Conservation (phyloP, 2,113 vertebrate genomes). For the Brachyhypopomus gauderio region DNA sequence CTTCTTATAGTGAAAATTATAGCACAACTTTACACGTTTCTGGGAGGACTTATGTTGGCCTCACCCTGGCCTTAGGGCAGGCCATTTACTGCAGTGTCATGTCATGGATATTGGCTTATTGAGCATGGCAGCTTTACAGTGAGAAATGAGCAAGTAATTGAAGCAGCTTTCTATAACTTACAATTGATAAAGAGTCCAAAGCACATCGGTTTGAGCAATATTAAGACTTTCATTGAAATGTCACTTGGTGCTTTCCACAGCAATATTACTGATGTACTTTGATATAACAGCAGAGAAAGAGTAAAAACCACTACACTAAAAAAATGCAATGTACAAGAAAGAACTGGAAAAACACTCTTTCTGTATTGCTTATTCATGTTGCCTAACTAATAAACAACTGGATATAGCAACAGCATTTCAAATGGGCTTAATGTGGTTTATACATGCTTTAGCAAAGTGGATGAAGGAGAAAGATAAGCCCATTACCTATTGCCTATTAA, state of each 20-base stretch:
- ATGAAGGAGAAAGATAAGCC: neutral
- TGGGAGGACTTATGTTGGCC: slow-evolving; percentile 21
- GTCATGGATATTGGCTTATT: slow-evolving; percentile 28
- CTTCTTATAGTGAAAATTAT: too few relatives aligned
- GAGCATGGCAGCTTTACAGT: slow-evolving; percentile 4
- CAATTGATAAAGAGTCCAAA: neutral
- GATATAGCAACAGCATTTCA: too few relatives aligned
- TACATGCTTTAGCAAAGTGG: neutral
- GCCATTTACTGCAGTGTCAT: slow-evolving; percentile 9
- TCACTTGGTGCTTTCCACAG: neutral
- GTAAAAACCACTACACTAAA: slow-evolving; percentile 4
- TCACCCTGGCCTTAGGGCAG: slow-evolving; percentile 29
- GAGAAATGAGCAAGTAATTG: neutral
- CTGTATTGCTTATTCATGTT: too few relatives aligned
- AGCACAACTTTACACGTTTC: slow-evolving; percentile 38
- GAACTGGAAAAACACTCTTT: neutral
- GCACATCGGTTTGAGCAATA: neutral
- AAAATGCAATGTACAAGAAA: neutral
- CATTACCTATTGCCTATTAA: too few relatives aligned
- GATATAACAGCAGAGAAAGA: neutral
- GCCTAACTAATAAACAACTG: too few relatives aligned
- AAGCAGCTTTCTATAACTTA: slow-evolving; percentile 30
- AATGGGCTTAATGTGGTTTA: too few relatives aligned
- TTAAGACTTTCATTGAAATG: slow-evolving; percentile 21
- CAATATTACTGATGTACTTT: neutral